These are phyloP conservation scores for Trichopria drosophilae DNA, from an alignment of 2,888 invertebrate species.

Conservation along the genomic window DNA sequence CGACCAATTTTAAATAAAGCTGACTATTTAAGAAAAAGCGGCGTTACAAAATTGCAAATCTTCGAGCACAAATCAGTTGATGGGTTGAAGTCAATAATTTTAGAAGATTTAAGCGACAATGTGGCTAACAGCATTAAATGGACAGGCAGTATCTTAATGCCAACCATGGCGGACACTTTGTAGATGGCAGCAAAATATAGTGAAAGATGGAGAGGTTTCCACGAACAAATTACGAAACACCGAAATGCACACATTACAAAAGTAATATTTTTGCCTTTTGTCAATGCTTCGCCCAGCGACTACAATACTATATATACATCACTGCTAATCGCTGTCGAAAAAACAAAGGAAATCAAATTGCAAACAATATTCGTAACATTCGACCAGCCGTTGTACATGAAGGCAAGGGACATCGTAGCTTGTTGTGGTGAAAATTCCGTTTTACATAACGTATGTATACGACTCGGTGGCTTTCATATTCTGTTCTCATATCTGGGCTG, in stretches of 20 bases:
- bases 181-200: slow-evolving; percentile 52
- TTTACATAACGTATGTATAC: slow-evolving; percentile 28
- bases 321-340: slow-evolving; percentile 17
- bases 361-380: too few relatives aligned
- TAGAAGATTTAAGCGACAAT: too few relatives aligned
- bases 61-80: too few relatives aligned
- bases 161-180: too few relatives aligned
- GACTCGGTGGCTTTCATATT: slow-evolving; percentile 42
- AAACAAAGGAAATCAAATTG: slow-evolving; percentile 12
- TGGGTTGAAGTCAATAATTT: too few relatives aligned
- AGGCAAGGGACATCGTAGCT: slow-evolving; percentile 21
- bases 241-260: slow-evolving; percentile 34
- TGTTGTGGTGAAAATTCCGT: slow-evolving; percentile 7
- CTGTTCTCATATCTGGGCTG: slow-evolving; percentile 33
- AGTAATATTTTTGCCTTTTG: slow-evolving; percentile 28
- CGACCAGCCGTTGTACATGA: too few relatives aligned
- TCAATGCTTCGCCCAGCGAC: slow-evolving; percentile 27
- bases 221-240: too few relatives aligned
- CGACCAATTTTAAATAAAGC: too few relatives aligned
- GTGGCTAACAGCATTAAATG: slow-evolving; percentile 47
- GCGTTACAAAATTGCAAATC: too few relatives aligned
- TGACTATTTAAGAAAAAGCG: too few relatives aligned
- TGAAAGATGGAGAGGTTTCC: too few relatives aligned
- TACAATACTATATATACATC: slow-evolving; percentile 29
- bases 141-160: too few relatives aligned